Evolutionary conservation across 2,888 invertebrate genomes (phyloP).

Genomic region (Tortricodes alternella): DNA sequence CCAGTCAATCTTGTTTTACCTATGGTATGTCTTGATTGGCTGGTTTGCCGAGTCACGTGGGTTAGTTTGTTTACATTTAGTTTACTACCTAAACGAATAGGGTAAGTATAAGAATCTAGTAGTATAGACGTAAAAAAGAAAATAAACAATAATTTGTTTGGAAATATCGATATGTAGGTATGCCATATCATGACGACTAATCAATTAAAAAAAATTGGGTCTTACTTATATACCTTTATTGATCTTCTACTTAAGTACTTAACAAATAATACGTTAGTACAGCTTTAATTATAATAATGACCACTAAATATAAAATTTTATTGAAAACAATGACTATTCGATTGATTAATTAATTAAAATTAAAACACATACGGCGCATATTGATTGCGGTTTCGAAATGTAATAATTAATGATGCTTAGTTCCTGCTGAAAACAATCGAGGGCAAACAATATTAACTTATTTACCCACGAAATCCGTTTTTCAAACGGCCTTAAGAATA

Average conservation of each 20-base stretch:
- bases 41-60: too few species aligned
- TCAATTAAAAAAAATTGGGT: too few species aligned
- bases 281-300: background rate
- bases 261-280: background rate
- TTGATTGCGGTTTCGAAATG: slow-evolving; percentile 2
- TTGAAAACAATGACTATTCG: slow-evolving; percentile 8
- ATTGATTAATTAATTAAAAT: slow-evolving; percentile 11
- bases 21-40: too few species aligned
- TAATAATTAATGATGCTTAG: slow-evolving; percentile 9
- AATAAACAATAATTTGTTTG: too few species aligned
- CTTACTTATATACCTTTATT: too few species aligned
- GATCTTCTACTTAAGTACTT: background rate
- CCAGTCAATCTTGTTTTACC: too few species aligned
- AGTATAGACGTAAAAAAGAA: too few species aligned
- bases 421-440: slow-evolving; percentile 2
- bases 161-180: too few species aligned
- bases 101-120: too few species aligned
- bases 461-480: background rate
- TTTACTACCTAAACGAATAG: too few species aligned
- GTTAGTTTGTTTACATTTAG: too few species aligned
- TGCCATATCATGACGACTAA: too few species aligned
- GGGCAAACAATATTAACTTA: background rate
- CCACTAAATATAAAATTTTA: background rate
- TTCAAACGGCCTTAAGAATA: background rate
- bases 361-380: background rate